Evolutionary conservation across 1,140 invertebrate genomes (phyloP).

Genomic region (Drosophila melanica): DNA sequence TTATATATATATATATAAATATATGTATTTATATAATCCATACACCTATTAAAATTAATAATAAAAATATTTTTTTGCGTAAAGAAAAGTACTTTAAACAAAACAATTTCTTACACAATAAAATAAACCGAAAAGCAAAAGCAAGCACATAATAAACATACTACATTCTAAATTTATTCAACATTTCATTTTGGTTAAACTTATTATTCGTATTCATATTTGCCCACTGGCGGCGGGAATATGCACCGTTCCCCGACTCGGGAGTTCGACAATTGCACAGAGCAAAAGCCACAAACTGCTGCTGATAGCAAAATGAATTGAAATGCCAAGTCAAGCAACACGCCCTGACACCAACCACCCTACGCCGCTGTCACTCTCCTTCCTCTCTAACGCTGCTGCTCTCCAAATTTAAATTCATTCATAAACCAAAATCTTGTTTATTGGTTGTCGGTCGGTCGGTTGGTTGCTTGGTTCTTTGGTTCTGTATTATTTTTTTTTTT

Average conservation of each 20-base stretch:
- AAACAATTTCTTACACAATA: neutral
- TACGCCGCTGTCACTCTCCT: neutral
- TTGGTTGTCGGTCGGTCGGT: conserved; percentile 50
- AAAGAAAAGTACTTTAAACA: neutral
- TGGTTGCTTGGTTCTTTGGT: conserved; percentile 13
- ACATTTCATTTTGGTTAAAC: conserved; percentile 41
- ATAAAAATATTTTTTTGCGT: neutral
- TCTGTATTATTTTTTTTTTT: neutral
- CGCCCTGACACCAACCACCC: conserved; percentile 1
- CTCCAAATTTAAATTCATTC: conserved; percentile 65
- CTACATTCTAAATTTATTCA: conserved; percentile 45
- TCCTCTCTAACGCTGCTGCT: neutral
- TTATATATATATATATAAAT: no score
- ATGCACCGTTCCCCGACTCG: neutral
- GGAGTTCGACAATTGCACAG: conserved; percentile 14
- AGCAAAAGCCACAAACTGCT: conserved; percentile 31
- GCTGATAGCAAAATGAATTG: conserved; percentile 62
- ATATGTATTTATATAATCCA: no score
- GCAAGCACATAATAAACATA: neutral
- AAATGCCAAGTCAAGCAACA: conserved; percentile 49
- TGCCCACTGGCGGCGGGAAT: neutral
- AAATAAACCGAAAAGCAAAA: neutral
- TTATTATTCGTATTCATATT: conserved; percentile 36
- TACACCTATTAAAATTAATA: no score
- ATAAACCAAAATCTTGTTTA: conserved; percentile 79